phyloP scores from a whole-genome alignment of 2,888 invertebrate species.

The Petrolisthes cinctipes region DNA sequence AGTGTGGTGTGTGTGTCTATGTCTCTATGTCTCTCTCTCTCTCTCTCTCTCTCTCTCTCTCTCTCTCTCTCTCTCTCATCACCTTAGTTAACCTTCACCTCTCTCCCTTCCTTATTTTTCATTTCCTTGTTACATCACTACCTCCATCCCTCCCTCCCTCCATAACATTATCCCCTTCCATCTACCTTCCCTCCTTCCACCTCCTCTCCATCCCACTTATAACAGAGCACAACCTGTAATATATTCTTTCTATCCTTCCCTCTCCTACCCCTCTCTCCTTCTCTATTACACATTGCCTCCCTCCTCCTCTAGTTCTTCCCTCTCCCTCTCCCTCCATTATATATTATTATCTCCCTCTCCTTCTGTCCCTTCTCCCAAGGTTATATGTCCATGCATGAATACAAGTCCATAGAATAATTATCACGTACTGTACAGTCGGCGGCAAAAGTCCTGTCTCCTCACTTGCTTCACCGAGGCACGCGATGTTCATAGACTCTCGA shows the following conservation, averaged over 20 bases:
- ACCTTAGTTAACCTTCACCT: not conserved
- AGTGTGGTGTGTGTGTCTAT: no score
- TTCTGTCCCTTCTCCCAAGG: no score
- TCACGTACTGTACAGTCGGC: no score
- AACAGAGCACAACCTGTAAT: no score
- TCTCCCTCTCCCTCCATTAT: not conserved
- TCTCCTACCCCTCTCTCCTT: no score
- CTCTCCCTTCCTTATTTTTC: not conserved
- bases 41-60: not conserved
- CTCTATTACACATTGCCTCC: not conserved
- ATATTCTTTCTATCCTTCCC: no score
- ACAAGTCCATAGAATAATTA: no score
- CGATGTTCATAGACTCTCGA: no score
- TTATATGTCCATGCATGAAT: no score
- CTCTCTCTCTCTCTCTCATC: not conserved
- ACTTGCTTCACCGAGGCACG: no score
- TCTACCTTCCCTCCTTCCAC: not conserved
- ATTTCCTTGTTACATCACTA: not conserved
- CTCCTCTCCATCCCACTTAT: not conserved
- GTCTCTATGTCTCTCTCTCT: not conserved
- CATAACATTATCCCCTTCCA: not conserved
- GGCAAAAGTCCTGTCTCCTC: no score
- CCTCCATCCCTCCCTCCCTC: not conserved
- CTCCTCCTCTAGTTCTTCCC: not conserved
- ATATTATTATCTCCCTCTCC: not conserved